Evolutionary conservation across 2,888 invertebrate species (phyloP).

Genomic region (Operophtera brumata): DNA sequence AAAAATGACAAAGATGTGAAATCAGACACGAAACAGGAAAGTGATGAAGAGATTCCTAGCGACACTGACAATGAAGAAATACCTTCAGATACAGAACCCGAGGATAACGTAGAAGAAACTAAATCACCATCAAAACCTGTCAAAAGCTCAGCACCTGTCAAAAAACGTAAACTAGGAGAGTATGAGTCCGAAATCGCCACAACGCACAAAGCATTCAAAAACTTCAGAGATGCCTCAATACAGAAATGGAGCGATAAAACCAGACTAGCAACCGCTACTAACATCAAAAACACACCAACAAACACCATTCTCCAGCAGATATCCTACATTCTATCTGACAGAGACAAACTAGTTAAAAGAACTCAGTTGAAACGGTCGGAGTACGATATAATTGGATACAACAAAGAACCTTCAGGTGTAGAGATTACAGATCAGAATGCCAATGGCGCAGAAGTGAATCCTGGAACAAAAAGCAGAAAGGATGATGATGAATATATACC

Average conservation of each 20-base stretch:
- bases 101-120: constrained; percentile 51
- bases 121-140: constrained; percentile 34
- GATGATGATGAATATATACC: constrained; percentile 83
- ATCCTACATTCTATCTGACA: constrained; percentile 90
- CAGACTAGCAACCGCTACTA: constrained; percentile 84
- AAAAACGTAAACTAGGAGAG: constrained; percentile 80
- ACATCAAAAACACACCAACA: constrained; percentile 81
- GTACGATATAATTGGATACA: constrained; percentile 84
- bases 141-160: constrained; percentile 17
- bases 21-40: constrained; percentile 48
- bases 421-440: constrained; percentile 41
- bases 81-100: constrained; percentile 81
- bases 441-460: constrained; percentile 43
- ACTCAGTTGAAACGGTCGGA: constrained; percentile 90
- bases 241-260: constrained; percentile 98
- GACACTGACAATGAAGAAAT: constrained; percentile 84
- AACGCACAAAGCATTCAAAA: constrained; percentile 81
- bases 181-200: constrained; percentile 80
- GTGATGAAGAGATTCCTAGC: constrained; percentile 71
- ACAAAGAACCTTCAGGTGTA: constrained; percentile 39
- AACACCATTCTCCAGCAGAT: constrained; percentile 89
- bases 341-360: constrained; percentile 86
- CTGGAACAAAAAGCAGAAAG: constrained; percentile 51
- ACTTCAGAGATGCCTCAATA: constrained; percentile 89
- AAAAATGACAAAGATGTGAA: constrained; percentile 37